Percentiles rank a stretch among this genome's conserved stretches.
Conservation (phyloP, 2,888 invertebrate genomes). For the Phania funesta region DNA sequence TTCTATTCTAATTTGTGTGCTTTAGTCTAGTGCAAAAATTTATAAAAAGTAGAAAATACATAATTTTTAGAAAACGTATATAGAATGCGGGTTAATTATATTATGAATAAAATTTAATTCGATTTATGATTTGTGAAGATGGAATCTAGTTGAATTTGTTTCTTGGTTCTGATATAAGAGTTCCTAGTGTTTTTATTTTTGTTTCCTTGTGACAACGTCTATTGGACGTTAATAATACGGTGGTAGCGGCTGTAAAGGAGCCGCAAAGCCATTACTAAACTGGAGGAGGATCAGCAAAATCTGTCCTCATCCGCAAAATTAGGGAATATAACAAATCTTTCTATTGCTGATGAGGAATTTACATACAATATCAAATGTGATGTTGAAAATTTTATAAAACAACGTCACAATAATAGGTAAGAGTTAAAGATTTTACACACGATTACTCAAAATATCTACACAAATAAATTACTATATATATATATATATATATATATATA, state of each 20-base stretch:
- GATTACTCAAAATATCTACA: not conserved
- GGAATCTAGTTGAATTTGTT: not conserved
- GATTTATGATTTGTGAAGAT: not conserved
- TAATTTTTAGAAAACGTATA: not conserved
- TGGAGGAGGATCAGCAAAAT: conserved; percentile 63
- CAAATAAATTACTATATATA: not conserved
- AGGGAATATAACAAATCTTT: conserved; percentile 75
- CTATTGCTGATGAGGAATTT: conserved; percentile 79
- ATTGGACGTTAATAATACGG: conserved; percentile 40
- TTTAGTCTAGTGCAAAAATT: conserved; percentile 38
- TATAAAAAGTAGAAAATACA: not conserved
- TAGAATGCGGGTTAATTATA: not conserved
- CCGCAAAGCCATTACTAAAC: conserved; percentile 63
- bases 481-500: not conserved
- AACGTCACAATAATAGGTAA: conserved; percentile 77
- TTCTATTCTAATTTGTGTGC: conserved; percentile 37
- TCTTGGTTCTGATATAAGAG: not conserved
- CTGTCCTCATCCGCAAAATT: conserved; percentile 49
- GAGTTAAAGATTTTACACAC: conserved; percentile 46
- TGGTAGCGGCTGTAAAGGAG: conserved; percentile 55
- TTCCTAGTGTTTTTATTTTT: not conserved
- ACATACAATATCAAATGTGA: conserved; percentile 79
- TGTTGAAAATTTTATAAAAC: conserved; percentile 78
- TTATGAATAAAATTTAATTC: not conserved
- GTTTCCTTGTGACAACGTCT: conserved; percentile 50